Evolutionary conservation across 2,888 invertebrate species (phyloP).

Genomic region (Hirtodrosophila histrioides): DNA sequence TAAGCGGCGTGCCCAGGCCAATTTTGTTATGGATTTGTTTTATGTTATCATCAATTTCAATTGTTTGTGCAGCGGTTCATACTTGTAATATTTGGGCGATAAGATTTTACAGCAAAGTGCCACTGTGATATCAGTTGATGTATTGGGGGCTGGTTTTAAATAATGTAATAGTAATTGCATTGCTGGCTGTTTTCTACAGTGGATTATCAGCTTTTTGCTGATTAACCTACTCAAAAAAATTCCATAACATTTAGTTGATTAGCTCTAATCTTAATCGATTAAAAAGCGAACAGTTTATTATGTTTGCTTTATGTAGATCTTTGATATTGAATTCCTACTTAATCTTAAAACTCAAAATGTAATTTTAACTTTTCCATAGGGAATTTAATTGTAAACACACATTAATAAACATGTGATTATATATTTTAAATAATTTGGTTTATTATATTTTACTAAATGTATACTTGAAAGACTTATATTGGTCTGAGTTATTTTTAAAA

Average conservation of each 20-base stretch:
- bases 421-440: too few species aligned
- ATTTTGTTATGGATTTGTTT: background rate
- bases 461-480: too few species aligned
- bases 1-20: too few species aligned
- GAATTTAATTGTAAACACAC: too few species aligned
- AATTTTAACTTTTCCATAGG: too few species aligned
- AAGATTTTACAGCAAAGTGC: background rate
- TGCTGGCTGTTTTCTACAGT: background rate
- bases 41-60: background rate
- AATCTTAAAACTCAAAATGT: too few species aligned
- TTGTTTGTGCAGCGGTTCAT: too few species aligned
- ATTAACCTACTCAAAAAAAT: background rate
- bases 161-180: background rate
- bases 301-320: background rate
- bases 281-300: background rate
- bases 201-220: background rate
- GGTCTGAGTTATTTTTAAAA: too few species aligned
- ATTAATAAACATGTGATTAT: too few species aligned
- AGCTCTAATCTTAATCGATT: background rate
- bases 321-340: too few species aligned
- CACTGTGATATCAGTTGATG: slow-evolving; percentile 36
- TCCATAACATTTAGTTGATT: background rate
- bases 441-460: too few species aligned
- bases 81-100: slow-evolving; percentile 4
- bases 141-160: slow-evolving; percentile 6